A percentile compares a stretch with the other conserved stretches of the same genome.
phyloP scores from a whole-genome alignment of 2,797 vertebrate species.

The Decapterus maruadsi region DNA sequence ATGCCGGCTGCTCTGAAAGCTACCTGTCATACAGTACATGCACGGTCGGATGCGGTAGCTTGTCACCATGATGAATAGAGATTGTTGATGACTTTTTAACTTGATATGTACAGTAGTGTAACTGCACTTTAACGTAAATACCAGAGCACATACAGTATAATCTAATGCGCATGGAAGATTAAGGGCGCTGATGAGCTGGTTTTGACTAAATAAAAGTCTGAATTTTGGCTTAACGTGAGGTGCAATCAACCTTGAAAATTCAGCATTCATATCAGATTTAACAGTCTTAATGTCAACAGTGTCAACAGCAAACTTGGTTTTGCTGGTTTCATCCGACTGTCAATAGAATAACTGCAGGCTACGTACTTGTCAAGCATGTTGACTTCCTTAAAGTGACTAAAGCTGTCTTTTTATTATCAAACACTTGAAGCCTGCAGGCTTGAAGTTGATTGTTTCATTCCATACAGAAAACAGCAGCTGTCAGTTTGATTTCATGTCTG shows the following conservation, averaged over 20 bases:
- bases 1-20: background rate
- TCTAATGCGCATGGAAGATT: background rate
- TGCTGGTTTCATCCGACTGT: background rate
- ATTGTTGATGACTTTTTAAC: background rate
- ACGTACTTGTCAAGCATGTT: background rate
- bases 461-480: constrained; percentile 23
- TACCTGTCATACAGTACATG: background rate
- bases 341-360: background rate
- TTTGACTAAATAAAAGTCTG: background rate
- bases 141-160: constrained; percentile 1
- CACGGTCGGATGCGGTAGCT: background rate
- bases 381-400: background rate
- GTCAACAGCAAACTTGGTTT: background rate
- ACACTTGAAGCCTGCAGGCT: background rate
- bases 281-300: background rate
- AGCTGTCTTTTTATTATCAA: constrained; percentile 9
- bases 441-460: constrained; percentile 8
- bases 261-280: background rate
- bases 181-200: background rate
- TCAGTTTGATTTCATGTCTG: constrained; percentile 34
- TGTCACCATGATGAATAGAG: background rate
- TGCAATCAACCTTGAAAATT: background rate
- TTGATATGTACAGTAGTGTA: background rate
- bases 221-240: background rate
- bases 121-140: constrained; percentile 1